Conservation (phyloP, 2,888 invertebrate species). For the Globia sparganii region DNA sequence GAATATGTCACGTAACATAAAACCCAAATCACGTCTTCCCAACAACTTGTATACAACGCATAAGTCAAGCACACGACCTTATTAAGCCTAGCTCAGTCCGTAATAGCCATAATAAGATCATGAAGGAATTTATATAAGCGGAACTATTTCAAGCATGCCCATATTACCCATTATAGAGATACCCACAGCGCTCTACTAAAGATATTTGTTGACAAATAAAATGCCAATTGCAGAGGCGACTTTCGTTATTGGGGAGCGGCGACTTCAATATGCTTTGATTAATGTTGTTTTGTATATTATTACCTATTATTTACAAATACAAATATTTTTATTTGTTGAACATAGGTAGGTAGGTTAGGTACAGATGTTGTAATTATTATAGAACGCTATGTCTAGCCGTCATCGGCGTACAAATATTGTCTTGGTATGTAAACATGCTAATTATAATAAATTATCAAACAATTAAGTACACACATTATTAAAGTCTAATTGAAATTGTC, state of each 20-base stretch:
- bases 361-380: no score
- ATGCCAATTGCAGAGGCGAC: constrained; percentile 54
- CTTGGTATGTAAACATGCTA: no score
- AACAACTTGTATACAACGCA: constrained; percentile 69
- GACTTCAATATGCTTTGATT: constrained; percentile 53
- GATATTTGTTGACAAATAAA: constrained; percentile 65
- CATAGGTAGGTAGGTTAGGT: no score
- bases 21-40: constrained; percentile 41
- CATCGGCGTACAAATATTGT: no score
- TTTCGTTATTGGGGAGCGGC: constrained; percentile 32
- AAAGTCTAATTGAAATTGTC: no score
- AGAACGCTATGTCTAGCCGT: no score
- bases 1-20: constrained; percentile 9
- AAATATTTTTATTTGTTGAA: no score
- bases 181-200: constrained; percentile 40
- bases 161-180: constrained; percentile 56
- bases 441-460: no score
- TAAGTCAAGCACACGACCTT: constrained; percentile 67
- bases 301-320: constrained; percentile 38
- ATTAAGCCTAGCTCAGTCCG: constrained; percentile 68
- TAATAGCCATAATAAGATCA: constrained; percentile 70
- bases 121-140: constrained; percentile 71
- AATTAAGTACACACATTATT: no score
- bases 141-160: constrained; percentile 61
- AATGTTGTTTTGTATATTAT: constrained; percentile 24